Evolutionary conservation across 2,888 invertebrate genomes (phyloP), one percentile per base, ranked within the genome.

Genomic region (Rhagium mordax): DNA sequence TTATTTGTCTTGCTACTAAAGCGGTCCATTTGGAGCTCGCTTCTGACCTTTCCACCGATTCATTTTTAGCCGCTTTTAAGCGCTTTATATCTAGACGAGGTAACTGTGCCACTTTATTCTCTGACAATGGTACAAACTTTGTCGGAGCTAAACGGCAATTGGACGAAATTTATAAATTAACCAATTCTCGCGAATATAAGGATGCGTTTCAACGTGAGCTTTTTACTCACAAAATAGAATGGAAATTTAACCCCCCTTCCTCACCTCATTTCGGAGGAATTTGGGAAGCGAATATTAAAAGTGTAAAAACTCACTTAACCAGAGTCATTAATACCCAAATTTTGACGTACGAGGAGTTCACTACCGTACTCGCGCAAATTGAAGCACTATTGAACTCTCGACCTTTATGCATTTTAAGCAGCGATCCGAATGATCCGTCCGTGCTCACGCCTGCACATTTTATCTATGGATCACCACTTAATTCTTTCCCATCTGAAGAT

Each of bases 231-330:
- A n/a, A n/a, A n/a, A n/a, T n/a, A n/a, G n/a, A n/a, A 24, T 69
- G 69, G 69, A 72, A 80, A 24, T 84, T 82, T 59, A 82, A 78
- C 29, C 81, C 82, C 2, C 78, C 82, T 6, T 53, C 51, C n/a
- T 68, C 80, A 13, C 80, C 82, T 0, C 79, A 83, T 62, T 79
- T 80, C 60, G 81, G 83, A 0, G 82, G 83, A 10, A 53, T 82
- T 4, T 83, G 82, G 81, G 84, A 61, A n/a, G n/a, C n/a, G n/a
- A n/a, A n/a, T n/a, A n/a, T n/a, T n/a, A n/a, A n/a, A n/a, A n/a
- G n/a, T n/a, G n/a, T n/a, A n/a, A n/a, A n/a, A n/a, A n/a, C n/a
- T n/a, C n/a, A n/a, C n/a, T n/a, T n/a, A n/a, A n/a, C 70, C 4
- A 61, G 78, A 29, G 66, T 79, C 2, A 61, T 82, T 8, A n/a